Percentiles rank a stretch among this genome's conserved stretches.
These are phyloP conservation scores for Coendou prehensilis DNA, from an alignment of 2,797 vertebrate genomes.

Conservation along the genomic window DNA sequence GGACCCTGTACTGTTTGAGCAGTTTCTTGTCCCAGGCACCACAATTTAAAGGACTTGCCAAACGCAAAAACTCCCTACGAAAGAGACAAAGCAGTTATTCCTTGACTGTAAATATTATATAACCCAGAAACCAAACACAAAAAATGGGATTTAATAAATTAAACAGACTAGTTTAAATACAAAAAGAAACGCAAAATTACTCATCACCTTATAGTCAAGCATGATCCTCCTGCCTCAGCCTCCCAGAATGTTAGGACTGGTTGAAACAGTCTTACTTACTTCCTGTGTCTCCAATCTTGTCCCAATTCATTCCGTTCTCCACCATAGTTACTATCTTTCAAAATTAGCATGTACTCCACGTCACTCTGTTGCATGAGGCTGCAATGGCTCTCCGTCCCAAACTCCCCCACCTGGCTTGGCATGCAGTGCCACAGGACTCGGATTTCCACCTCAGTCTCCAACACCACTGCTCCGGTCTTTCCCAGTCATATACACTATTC, in stretches of 20 bases:
- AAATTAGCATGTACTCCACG: neutral
- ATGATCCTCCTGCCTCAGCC: neutral
- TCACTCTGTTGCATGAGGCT: neutral
- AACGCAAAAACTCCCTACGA: slow-evolving; percentile 96
- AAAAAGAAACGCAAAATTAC: slow-evolving; percentile 41
- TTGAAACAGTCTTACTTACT: neutral
- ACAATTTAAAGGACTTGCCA: slow-evolving; percentile 98
- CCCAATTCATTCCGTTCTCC: neutral
- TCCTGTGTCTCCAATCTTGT: neutral
- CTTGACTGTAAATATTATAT: neutral
- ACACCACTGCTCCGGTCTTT: neutral
- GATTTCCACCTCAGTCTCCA: neutral
- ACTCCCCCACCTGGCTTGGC: neutral
- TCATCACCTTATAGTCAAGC: neutral
- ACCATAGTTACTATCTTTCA: neutral
- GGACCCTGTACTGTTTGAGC: slow-evolving; percentile 96
- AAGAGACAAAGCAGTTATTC: slow-evolving; percentile 63
- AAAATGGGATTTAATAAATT: neutral
- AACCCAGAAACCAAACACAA: slow-evolving; percentile 28
- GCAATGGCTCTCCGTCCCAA: neutral
- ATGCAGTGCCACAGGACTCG: too few relatives aligned
- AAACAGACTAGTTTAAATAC: neutral
- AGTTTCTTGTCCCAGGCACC: slow-evolving; percentile 99
- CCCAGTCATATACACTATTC: neutral
- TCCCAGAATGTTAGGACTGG: neutral